Evolutionary conservation across 2,888 invertebrate genomes (phyloP).

Genomic region (Drosophila neutralis): DNA sequence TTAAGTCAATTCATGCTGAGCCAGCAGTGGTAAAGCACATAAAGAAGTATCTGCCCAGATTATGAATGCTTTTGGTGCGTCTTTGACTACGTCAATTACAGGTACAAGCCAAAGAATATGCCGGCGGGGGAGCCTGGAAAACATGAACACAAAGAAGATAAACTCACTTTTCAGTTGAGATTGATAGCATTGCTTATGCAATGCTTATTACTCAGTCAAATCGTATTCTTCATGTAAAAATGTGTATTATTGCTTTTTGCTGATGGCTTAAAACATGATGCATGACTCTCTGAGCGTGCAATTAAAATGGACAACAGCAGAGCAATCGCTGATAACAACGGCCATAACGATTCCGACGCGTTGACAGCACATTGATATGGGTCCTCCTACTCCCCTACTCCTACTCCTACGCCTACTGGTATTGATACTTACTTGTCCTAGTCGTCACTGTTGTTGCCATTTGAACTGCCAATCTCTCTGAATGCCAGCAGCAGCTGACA

Average conservation of each 20-base stretch:
- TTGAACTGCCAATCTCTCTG: constrained; percentile 14
- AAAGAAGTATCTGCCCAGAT: constrained; percentile 3
- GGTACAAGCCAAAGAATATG: background rate
- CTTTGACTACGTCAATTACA: constrained; percentile 4
- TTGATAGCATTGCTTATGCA: background rate
- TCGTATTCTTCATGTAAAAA: background rate
- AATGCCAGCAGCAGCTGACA: background rate
- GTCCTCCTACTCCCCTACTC: background rate
- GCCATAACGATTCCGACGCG: constrained; percentile 31
- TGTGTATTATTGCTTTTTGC: background rate
- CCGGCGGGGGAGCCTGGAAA: background rate
- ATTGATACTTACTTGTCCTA: background rate
- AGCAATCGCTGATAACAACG: constrained; percentile 18
- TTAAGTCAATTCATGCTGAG: constrained; percentile 8
- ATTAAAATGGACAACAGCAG: constrained; percentile 51
- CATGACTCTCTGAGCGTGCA: constrained; percentile 46
- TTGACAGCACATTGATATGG: constrained; percentile 50
- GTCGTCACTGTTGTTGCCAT: constrained; percentile 13
- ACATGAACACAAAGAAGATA: constrained; percentile 1
- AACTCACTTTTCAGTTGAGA: background rate
- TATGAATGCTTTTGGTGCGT: constrained; percentile 5
- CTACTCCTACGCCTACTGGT: background rate
- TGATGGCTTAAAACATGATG: constrained; percentile 39
- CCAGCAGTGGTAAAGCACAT: constrained; percentile 1
- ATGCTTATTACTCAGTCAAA: background rate